These are phyloP conservation scores for Camponotus fellah DNA, from an alignment of 2,888 invertebrate species.

Conservation along the genomic window DNA sequence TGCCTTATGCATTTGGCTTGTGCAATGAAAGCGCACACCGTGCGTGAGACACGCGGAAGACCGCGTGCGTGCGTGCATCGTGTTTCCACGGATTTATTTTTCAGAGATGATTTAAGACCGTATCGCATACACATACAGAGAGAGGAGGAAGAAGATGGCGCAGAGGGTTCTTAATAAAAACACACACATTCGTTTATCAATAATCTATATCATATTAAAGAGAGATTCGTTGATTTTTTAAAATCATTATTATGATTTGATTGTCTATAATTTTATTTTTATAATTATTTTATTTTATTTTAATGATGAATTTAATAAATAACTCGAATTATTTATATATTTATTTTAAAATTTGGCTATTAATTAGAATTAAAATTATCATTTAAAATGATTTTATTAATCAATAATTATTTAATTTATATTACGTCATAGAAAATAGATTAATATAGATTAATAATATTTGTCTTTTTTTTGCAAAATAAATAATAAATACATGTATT, in stretches of 20 bases:
- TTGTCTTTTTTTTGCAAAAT: neutral
- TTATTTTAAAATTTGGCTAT: neutral
- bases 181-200: neutral
- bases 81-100: slow-evolving; percentile 51
- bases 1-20: slow-evolving; percentile 69
- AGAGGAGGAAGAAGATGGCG: neutral
- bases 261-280: neutral
- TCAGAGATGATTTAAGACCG: neutral
- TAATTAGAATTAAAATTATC: neutral
- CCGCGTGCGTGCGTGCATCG: slow-evolving; percentile 49
- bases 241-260: neutral
- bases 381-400: too few species aligned
- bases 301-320: neutral
- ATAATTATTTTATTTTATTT: neutral
- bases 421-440: neutral
- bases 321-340: neutral
- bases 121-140: neutral
- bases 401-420: neutral
- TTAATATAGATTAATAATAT: neutral
- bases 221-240: neutral
- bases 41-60: slow-evolving; percentile 65
- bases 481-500: neutral
- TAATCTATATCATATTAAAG: neutral
- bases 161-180: neutral
- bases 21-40: slow-evolving; percentile 66